A percentile compares a stretch with the other conserved stretches of the same genome.
Conservation (phyloP, 2,888 invertebrate species). For the Caenorhabditis macrosperma region DNA sequence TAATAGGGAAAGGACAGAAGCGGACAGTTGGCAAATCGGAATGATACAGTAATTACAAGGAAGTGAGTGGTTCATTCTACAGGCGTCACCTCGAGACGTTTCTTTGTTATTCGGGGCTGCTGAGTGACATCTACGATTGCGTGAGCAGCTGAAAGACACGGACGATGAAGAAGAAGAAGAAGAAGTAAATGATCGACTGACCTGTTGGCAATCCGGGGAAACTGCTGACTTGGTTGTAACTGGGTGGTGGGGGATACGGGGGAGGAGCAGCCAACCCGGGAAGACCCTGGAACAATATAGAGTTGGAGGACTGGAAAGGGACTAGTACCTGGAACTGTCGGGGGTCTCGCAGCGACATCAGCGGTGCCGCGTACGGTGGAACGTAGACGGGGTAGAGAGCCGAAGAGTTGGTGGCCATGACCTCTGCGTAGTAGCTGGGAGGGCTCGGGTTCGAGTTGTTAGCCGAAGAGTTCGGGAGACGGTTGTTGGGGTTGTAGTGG, state of each 20-base stretch:
- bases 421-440: conserved; percentile 62
- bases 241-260: conserved; percentile 67
- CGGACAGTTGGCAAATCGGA: background rate
- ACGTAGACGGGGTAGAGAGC: conserved; percentile 65
- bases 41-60: conserved; percentile 21
- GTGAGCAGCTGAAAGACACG: conserved; percentile 54
- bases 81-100: conserved; percentile 55
- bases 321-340: conserved; percentile 57
- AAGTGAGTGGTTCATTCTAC: conserved; percentile 36
- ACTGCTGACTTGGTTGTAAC: conserved; percentile 61
- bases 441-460: conserved; percentile 34
- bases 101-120: conserved; percentile 49
- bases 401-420: conserved; percentile 58
- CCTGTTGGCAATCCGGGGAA: conserved; percentile 64
- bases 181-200: background rate
- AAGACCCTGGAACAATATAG: conserved; percentile 55
- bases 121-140: conserved; percentile 46
- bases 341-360: conserved; percentile 64
- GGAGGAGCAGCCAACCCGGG: conserved; percentile 67
- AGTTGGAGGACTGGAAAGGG: no score
- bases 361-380: conserved; percentile 61
- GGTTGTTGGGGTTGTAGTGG: background rate
- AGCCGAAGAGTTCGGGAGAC: background rate
- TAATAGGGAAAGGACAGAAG: background rate
- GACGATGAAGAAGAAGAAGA: background rate